phyloP scores from a whole-genome alignment of 2,113 vertebrate species.

The Macaca nemestrina region DNA sequence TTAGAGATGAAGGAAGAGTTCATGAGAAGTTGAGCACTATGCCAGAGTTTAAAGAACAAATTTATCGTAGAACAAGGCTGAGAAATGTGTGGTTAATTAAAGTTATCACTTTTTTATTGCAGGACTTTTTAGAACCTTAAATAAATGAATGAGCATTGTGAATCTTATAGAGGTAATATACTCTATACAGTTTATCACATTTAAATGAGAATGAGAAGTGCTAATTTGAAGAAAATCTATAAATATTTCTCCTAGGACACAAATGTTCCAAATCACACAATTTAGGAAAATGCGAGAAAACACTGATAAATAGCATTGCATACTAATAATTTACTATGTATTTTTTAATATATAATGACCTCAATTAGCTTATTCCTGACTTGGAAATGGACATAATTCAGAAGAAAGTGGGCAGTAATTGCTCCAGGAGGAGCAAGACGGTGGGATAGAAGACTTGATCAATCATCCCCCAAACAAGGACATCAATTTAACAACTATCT shows the following conservation, averaged over 20 bases:
- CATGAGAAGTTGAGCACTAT: not conserved
- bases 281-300: not conserved
- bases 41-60: not conserved
- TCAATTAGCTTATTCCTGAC: not conserved
- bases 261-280: not conserved
- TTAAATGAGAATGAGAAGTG: not conserved
- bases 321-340: not conserved
- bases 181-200: not conserved
- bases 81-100: not conserved
- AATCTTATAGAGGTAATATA: not conserved
- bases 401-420: too few species aligned
- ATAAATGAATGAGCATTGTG: not conserved
- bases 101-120: not conserved
- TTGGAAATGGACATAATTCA: not conserved
- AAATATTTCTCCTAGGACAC: not conserved
- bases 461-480: too few species aligned
- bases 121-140: constrained; percentile 5
- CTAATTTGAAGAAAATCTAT: not conserved
- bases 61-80: not conserved
- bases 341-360: not conserved
- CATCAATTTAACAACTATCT: too few species aligned
- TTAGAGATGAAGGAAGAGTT: not conserved
- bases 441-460: too few species aligned
- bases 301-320: not conserved
- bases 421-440: too few species aligned